A percentile compares a stretch with the other conserved stretches of the same genome.
Evolutionary conservation across 2,888 invertebrate genomes (phyloP).

Genomic region (Heliconius ismenius): DNA sequence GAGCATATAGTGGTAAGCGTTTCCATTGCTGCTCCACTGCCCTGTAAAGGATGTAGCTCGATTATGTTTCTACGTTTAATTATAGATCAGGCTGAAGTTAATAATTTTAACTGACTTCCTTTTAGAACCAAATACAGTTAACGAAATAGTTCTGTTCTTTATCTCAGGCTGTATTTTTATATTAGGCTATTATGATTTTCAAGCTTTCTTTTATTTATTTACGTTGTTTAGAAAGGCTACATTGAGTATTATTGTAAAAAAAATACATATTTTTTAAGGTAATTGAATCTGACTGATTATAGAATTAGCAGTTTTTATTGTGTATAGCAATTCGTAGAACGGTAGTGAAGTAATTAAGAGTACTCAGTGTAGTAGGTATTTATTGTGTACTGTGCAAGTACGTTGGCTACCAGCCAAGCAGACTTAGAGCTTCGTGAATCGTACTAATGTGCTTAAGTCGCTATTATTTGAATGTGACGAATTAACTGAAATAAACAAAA

Average conservation of each 20-base stretch:
- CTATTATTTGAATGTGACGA: constrained; percentile 57
- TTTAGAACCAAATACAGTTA: not conserved
- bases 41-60: constrained; percentile 8
- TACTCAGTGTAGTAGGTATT: constrained; percentile 70
- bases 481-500: constrained; percentile 44
- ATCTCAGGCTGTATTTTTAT: not conserved
- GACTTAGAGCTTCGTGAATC: constrained; percentile 71
- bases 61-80: constrained; percentile 3
- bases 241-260: not conserved
- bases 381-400: constrained; percentile 73
- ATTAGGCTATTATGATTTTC: not conserved
- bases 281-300: constrained; percentile 39
- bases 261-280: constrained; percentile 4
- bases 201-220: not conserved
- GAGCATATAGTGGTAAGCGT: constrained; percentile 10
- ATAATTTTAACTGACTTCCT: not conserved
- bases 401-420: constrained; percentile 69
- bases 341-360: constrained; percentile 75
- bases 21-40: constrained; percentile 14
- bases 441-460: constrained; percentile 68
- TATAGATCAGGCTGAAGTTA: constrained; percentile 10
- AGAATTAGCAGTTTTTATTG: constrained; percentile 47
- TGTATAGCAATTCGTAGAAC: constrained; percentile 56
- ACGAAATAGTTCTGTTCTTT: not conserved
- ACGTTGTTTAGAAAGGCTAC: not conserved